These are phyloP conservation scores for Eumaeus atala DNA, from an alignment of 1,140 invertebrate species.

Conservation along the genomic window DNA sequence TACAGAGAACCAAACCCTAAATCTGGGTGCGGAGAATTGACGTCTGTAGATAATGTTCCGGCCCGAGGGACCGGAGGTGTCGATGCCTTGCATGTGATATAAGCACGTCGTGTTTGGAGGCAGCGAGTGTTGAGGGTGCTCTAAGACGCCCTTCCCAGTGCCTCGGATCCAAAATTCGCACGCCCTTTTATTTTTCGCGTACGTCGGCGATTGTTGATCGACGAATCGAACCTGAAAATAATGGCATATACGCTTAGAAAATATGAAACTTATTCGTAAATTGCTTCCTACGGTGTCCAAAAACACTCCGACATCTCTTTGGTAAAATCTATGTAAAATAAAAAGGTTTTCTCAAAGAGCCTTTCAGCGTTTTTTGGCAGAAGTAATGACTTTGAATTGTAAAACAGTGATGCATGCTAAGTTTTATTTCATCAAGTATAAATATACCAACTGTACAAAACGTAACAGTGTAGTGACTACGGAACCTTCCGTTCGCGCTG, in stretches of 20 bases:
- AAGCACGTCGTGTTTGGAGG: conserved; percentile 90
- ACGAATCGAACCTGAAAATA: conserved; percentile 85
- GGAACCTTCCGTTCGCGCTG: no score
- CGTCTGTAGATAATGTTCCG: conserved; percentile 78
- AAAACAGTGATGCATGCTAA: no score
- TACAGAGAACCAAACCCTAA: conserved; percentile 90
- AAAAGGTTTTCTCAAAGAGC: no score
- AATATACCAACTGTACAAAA: no score
- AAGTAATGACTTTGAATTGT: no score
- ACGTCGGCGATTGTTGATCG: conserved; percentile 84
- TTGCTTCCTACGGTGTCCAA: no score
- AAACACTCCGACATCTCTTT: no score
- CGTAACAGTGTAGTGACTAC: no score
- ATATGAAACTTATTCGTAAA: no score
- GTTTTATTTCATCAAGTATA: no score
- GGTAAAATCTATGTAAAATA: no score
- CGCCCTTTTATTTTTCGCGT: conserved; percentile 85
- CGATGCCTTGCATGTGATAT: conserved; percentile 84
- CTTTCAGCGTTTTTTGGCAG: no score
- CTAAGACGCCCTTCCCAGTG: conserved; percentile 82
- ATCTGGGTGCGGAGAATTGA: conserved; percentile 78
- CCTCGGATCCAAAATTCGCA: conserved; percentile 92
- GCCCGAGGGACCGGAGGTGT: conserved; percentile 75
- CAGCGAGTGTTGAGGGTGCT: conserved; percentile 86
- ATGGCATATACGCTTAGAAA: neutral